A percentile compares a stretch with the other conserved stretches of the same genome.
phyloP scores from a whole-genome alignment of 2,113 vertebrate species.

The Phoxinus phoxinus region DNA sequence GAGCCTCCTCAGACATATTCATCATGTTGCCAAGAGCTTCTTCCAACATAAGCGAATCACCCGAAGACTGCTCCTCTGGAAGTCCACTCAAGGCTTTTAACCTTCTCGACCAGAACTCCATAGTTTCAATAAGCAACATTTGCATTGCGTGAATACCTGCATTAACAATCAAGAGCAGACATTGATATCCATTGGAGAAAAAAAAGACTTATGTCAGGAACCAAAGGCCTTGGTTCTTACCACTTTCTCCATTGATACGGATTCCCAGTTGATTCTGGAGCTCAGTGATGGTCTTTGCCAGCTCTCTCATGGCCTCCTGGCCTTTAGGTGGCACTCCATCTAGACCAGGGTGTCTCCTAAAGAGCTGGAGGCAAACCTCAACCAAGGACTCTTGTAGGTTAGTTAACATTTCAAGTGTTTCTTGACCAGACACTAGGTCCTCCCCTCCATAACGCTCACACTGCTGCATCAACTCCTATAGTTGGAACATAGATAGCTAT shows the following conservation, averaged over 20 bases:
- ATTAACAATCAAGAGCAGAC: constrained; percentile 38
- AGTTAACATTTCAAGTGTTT: constrained; percentile 70
- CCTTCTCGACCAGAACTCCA: constrained; percentile 76
- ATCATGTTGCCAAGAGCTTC: constrained; percentile 67
- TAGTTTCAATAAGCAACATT: constrained; percentile 64
- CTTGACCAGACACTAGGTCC: constrained; percentile 67
- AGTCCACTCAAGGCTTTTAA: constrained; percentile 50
- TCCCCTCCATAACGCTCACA: constrained; percentile 74
- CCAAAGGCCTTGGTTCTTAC: constrained; percentile 66
- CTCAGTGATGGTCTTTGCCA: constrained; percentile 57
- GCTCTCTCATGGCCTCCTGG: constrained; percentile 67
- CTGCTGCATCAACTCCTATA: constrained; percentile 73
- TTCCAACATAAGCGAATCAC: constrained; percentile 73
- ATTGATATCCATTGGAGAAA: not conserved
- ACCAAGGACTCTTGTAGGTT: constrained; percentile 76
- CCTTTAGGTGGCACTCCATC: constrained; percentile 63
- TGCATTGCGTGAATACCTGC: constrained; percentile 74
- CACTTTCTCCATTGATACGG: constrained; percentile 77
- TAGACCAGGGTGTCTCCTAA: constrained; percentile 74
- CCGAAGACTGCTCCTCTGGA: constrained; percentile 15
- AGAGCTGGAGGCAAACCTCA: constrained; percentile 71
- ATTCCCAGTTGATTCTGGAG: constrained; percentile 71
- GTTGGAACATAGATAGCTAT: not conserved
- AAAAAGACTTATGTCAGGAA: not conserved
- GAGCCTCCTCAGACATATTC: constrained; percentile 63